Base-by-base conservation (phyloP, 2,797 vertebrate species). In the Menidia menidia region DNA sequence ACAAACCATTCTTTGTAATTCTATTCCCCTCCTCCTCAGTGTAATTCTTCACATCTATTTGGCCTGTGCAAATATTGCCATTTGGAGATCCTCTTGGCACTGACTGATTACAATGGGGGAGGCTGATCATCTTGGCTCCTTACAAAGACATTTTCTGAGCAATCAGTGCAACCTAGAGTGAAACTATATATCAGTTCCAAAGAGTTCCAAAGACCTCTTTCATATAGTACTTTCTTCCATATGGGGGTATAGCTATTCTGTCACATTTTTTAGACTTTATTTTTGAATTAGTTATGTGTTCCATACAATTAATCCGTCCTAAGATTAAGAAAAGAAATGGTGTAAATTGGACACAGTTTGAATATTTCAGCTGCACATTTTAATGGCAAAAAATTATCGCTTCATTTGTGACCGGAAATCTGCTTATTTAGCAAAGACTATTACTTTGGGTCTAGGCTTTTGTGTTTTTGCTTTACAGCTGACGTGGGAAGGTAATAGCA, bases 61-160 rank as follows among this genome's bases (percentile, higher is more conserved):
- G 58, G 65, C 73, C 56, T 61, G 64, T 84, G 81, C 61, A 86
- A 91, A 88, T 86, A 81, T 84, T 80, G 63, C 69, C 80, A 76
- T 64, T 81, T 62, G 78, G 62, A 80, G 74, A 78, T 80, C 71
- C 83, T 81, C 60, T 32, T 50, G 77, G 70, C 69, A 86, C 51
- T 83, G 79, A 91, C 84, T 88, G 87, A 91, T 84, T 80, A 76
- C 9, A 11, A 48, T 72, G 62, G 66, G 39, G 74, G 75, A 39
- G 83, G 64, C 78, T 85, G 88, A 92, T 90, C 82, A 88, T 79
- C 15, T 13, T 14, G 71, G 81, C 78, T 70, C 60, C 56, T 82
- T 86, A 89, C 88, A 92, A 87, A 93, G 87, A 88, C 85, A 87
- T 91, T 83, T 87, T 80, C 80, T 52, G 76, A 69, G 83, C 89